Percentiles rank a stretch among this genome's conserved stretches.
Evolutionary conservation across 2,113 vertebrate genomes (phyloP).

Genomic region (Phainopepla nitens): DNA sequence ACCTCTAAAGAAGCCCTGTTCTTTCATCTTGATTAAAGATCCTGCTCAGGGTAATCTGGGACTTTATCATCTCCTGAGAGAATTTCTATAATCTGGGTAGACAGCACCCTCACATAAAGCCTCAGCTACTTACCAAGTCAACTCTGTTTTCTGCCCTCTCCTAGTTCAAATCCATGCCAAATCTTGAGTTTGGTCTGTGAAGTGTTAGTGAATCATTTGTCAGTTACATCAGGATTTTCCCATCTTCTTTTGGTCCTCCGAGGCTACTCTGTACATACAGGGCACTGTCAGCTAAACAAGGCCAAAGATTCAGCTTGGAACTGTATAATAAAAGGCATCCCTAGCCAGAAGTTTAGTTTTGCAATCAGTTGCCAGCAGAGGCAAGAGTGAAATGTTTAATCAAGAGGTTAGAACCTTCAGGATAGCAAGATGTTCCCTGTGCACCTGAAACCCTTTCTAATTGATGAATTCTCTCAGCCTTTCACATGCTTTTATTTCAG

Average conservation of each 20-base stretch:
- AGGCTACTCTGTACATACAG: not conserved
- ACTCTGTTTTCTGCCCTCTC: not conserved
- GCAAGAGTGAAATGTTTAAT: not conserved
- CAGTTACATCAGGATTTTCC: not conserved
- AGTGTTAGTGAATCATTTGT: not conserved
- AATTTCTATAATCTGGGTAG: not conserved
- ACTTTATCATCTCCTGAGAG: not conserved
- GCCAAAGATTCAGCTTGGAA: not conserved
- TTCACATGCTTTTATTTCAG: not conserved
- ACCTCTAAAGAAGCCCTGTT: not conserved
- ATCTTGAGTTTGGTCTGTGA: not conserved
- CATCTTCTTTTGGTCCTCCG: not conserved
- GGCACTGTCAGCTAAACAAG: not conserved
- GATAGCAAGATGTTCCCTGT: not conserved
- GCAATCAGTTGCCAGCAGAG: not conserved
- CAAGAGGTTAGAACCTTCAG: not conserved
- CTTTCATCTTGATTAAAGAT: not conserved
- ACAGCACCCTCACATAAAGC: not conserved
- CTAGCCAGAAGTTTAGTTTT: not conserved
- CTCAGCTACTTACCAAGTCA: not conserved
- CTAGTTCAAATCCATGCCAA: not conserved
- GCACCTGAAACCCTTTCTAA: not conserved
- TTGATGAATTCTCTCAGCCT: not conserved
- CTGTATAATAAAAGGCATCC: not conserved
- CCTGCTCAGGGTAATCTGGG: not conserved